phyloP scores from a whole-genome alignment of 2,888 invertebrate species.

The Oxycera nigricornis region DNA sequence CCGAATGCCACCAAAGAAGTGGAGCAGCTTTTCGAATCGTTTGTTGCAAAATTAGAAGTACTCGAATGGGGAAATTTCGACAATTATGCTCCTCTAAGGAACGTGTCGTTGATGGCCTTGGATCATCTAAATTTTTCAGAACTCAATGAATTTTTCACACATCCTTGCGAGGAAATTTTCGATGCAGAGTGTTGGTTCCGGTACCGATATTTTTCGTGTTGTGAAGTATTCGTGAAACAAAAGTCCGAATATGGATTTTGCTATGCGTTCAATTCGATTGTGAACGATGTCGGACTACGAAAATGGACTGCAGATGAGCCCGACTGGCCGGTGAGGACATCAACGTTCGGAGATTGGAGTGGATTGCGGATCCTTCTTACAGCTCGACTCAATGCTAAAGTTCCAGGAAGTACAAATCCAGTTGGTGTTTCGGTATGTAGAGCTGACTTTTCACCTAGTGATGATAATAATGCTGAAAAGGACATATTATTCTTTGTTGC shows the following conservation, averaged over 20 bases:
- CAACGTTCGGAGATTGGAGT: slow-evolving; percentile 54
- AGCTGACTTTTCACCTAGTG: background rate
- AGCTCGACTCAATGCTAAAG: slow-evolving; percentile 48
- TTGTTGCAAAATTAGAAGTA: slow-evolving; percentile 53
- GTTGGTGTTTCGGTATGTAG: slow-evolving; percentile 52
- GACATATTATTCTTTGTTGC: background rate
- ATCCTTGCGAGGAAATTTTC: slow-evolving; percentile 60
- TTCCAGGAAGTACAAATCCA: slow-evolving; percentile 41
- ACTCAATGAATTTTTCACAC: slow-evolving; percentile 51
- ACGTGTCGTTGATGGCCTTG: slow-evolving; percentile 50
- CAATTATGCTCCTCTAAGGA: slow-evolving; percentile 50
- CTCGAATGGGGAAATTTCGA: slow-evolving; percentile 57
- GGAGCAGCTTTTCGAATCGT: slow-evolving; percentile 50
- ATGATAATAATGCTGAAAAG: background rate
- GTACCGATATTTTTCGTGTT: slow-evolving; percentile 58
- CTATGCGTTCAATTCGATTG: slow-evolving; percentile 62
- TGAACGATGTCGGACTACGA: slow-evolving; percentile 48
- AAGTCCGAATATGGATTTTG: slow-evolving; percentile 63
- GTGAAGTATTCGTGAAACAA: slow-evolving; percentile 61
- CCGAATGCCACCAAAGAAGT: slow-evolving; percentile 52
- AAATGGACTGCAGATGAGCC: background rate
- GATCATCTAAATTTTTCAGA: slow-evolving; percentile 53
- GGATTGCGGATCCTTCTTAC: slow-evolving; percentile 52
- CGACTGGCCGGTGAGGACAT: slow-evolving; percentile 50
- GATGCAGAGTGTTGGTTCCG: slow-evolving; percentile 60